phyloP scores from a whole-genome alignment of 2,113 vertebrate species.

The Megaceryle maxima region DNA sequence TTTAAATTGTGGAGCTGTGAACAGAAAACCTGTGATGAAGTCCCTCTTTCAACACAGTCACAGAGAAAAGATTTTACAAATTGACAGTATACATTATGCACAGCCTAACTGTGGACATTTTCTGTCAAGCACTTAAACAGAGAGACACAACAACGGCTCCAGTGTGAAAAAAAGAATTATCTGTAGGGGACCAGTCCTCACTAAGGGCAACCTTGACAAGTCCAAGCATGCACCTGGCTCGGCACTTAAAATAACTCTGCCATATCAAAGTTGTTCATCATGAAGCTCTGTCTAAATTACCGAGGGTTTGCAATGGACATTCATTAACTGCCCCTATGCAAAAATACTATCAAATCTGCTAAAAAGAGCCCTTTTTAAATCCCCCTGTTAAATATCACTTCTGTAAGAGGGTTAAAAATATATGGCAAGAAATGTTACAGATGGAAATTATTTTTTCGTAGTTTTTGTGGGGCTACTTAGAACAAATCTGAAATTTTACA shows the following conservation, averaged over 20 bases:
- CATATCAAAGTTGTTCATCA: slow-evolving; percentile 3
- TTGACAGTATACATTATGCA: slow-evolving; percentile 25
- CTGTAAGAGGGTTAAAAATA: slow-evolving; percentile 39
- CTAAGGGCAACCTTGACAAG: slow-evolving; percentile 47
- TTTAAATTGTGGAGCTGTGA: neutral
- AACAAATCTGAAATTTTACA: slow-evolving; percentile 43
- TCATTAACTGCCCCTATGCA: slow-evolving; percentile 42
- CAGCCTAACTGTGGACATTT: slow-evolving; percentile 52
- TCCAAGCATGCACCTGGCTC: slow-evolving; percentile 53
- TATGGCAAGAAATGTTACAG: slow-evolving; percentile 15
- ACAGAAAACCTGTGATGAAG: slow-evolving; percentile 36
- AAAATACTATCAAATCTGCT: slow-evolving; percentile 20
- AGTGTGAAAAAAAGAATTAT: slow-evolving; percentile 53
- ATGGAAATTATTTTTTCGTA: slow-evolving; percentile 47
- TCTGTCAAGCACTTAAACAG: slow-evolving; percentile 52
- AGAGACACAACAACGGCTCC: slow-evolving; percentile 56
- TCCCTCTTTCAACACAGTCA: slow-evolving; percentile 29
- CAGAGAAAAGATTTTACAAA: slow-evolving; percentile 1
- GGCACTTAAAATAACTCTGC: slow-evolving; percentile 53
- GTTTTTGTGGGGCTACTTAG: slow-evolving; percentile 21
- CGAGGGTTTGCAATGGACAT: slow-evolving; percentile 39
- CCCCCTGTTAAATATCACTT: slow-evolving; percentile 31
- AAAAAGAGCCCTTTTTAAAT: slow-evolving; percentile 21
- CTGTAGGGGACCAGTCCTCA: slow-evolving; percentile 45
- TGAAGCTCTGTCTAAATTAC: slow-evolving; percentile 31